Evolutionary conservation across 2,113 vertebrate species (phyloP), one percentile per base, ranked within the genome.

Genomic region (Oreochromis tanganicae): DNA sequence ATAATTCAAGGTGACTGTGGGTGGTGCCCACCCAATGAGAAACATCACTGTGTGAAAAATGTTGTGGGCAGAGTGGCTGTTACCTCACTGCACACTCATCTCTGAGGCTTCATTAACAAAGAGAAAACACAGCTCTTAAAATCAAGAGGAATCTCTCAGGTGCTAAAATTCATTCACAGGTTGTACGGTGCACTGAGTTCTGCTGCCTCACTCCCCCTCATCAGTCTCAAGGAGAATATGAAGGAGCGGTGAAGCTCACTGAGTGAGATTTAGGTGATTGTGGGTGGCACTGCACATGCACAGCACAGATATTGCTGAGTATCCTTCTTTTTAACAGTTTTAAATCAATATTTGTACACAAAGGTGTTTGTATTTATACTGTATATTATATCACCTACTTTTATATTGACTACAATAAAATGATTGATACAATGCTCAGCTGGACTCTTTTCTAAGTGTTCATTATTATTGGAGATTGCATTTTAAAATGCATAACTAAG

Each of bases 161-260:
- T 38, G 82, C 88, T 87, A 88, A 88, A 85, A 86, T 92, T 59
- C 90, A 92, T 91, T 91, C 87, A 85, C 85, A 85, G 90, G 85
- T 92, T 90, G 79, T 27, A 13, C 3, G 11, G 61, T 29, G 68
- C 10, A 6, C 7, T 12, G 59, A 82, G 87, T 41, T 87, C 55
- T 55, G 55, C 55, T 55, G 55, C 81, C 86, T 84, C 81, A 32
- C 82, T 83, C 56, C 48, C 46, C 61, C 83, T 63, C 6, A n/a
- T 87, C 84, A 85, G 84, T 87, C 84, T 90, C 82, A 43, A 61
- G 83, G 29, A 43, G 36, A 85, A 55, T 52, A 61, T 32, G 87
- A 88, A 81, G 82, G 24, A 87, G 88, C 12, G 43, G 21, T 19
- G 85, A 81, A 85, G 61, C 73, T 84, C 11, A 56, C 78, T 5